A percentile compares a stretch with the other conserved stretches of the same genome.
phyloP scores from a whole-genome alignment of 2,797 vertebrate genomes.

The Sebastiscus albofasciatus region DNA sequence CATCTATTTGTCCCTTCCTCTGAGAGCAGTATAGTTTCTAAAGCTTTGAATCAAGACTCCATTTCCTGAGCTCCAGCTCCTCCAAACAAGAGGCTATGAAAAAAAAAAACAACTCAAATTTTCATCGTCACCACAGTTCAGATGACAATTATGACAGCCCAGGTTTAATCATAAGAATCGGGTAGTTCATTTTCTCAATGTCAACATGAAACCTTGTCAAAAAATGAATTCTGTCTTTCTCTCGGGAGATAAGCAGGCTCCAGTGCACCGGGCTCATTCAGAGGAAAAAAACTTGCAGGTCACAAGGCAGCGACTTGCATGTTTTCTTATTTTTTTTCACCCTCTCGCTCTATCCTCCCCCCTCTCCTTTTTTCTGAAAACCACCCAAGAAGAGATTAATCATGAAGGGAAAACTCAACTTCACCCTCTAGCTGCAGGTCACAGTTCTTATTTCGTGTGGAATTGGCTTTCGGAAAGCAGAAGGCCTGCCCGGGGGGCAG shows the following conservation, averaged over 20 bases:
- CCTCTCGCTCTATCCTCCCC: conserved; percentile 71
- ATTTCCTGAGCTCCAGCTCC: conserved; percentile 47
- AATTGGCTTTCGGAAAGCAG: conserved; percentile 99
- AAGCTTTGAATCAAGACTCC: conserved; percentile 43
- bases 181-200: conserved; percentile 94
- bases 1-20: conserved; percentile 18
- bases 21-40: conserved; percentile 9
- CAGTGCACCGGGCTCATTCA: conserved; percentile 88
- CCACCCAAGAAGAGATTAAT: conserved; percentile 99
- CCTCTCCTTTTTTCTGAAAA: conserved; percentile 84
- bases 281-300: conserved; percentile 86
- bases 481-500: conserved; percentile 94
- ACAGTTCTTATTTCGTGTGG: conserved; percentile 99
- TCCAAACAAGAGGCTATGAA: conserved; percentile 53
- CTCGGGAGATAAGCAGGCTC: conserved; percentile 91
- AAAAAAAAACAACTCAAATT: conserved; percentile 74
- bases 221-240: conserved; percentile 89
- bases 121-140: conserved; percentile 84
- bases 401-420: conserved; percentile 96
- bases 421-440: conserved; percentile 98
- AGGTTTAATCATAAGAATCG: conserved; percentile 91
- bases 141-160: conserved; percentile 89
- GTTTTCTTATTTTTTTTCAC: conserved; percentile 84
- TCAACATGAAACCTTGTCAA: conserved; percentile 92
- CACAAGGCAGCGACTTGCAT: conserved; percentile 88